Evolutionary conservation across 2,113 vertebrate species (phyloP).

Genomic region (Hyperopisus bebe): DNA sequence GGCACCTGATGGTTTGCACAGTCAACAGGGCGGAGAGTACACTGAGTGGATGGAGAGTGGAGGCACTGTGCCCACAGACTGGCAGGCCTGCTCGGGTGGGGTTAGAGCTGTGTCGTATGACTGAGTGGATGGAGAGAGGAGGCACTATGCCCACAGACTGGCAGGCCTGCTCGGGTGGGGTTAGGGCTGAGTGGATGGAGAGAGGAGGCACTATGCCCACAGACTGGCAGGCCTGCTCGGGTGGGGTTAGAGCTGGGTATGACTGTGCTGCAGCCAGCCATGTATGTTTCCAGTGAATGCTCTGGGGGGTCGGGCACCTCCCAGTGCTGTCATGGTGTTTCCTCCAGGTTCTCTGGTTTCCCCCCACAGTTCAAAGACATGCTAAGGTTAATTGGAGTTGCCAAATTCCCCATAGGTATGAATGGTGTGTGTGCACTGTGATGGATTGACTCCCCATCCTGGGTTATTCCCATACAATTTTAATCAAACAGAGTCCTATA

Average conservation of each 20-base stretch:
- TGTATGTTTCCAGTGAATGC: not conserved
- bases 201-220: not conserved
- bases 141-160: no score
- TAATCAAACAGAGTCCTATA: not conserved
- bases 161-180: not conserved
- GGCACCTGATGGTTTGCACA: no score
- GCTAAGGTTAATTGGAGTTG: not conserved
- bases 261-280: not conserved
- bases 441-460: not conserved
- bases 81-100: no score
- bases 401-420: not conserved
- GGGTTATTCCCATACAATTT: not conserved
- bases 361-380: not conserved
- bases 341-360: not conserved
- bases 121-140: no score
- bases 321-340: not conserved
- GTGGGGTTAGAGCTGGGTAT: not conserved
- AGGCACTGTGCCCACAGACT: no score
- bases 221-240: not conserved
- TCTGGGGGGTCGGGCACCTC: not conserved
- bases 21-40: no score
- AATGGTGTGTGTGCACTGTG: not conserved
- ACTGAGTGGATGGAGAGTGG: no score
- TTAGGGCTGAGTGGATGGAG: not conserved
- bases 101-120: no score